Percentiles rank a stretch among this genome's conserved stretches.
Evolutionary conservation across 2,113 vertebrate genomes (phyloP).

Genomic region (Zapus hudsonius): DNA sequence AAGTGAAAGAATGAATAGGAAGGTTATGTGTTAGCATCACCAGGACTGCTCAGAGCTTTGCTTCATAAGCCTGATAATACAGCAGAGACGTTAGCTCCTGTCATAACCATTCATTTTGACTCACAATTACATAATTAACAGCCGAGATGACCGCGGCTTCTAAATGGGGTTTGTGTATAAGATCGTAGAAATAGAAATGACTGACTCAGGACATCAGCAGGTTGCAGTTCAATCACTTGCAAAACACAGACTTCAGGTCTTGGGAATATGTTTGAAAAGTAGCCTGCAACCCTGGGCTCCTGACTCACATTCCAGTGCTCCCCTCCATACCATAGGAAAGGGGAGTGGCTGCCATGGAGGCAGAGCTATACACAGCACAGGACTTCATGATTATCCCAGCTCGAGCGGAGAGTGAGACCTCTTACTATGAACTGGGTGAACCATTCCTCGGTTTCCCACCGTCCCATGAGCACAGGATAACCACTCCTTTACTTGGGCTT

Average conservation of each 20-base stretch:
- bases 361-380: not conserved
- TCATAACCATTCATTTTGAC: not conserved
- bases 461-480: not conserved
- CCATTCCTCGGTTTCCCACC: not conserved
- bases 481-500: not conserved
- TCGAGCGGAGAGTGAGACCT: not conserved
- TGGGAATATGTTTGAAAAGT: not conserved
- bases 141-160: not conserved
- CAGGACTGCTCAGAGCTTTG: not conserved
- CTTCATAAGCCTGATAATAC: not conserved
- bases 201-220: conserved; percentile 4
- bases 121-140: conserved; percentile 11
- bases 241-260: not conserved
- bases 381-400: not conserved
- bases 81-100: not conserved
- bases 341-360: not conserved
- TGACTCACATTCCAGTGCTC: not conserved
- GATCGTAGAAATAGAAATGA: conserved; percentile 17
- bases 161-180: not conserved
- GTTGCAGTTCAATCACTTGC: not conserved
- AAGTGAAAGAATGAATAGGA: not conserved
- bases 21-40: not conserved
- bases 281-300: not conserved
- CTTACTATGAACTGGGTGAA: not conserved
- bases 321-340: accelerated